These are phyloP conservation scores for Ctenicera cuprea DNA, from an alignment of 2,888 invertebrate genomes.

Conservation along the genomic window DNA sequence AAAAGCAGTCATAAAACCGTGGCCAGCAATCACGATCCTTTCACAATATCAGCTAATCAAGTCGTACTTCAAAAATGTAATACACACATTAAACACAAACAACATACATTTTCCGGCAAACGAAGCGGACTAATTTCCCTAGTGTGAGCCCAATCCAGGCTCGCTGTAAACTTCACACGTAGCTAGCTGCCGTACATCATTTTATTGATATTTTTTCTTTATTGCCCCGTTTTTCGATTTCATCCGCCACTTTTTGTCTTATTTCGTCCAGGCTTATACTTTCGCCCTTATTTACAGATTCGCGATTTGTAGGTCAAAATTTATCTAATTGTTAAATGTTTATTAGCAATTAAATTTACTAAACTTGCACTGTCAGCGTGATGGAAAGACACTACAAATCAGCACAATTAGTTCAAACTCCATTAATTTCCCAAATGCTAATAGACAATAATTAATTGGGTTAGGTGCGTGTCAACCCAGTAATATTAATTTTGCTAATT, in stretches of 20 bases:
- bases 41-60: conserved; percentile 45
- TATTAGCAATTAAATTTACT: conserved; percentile 40
- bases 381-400: conserved; percentile 47
- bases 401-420: conserved; percentile 40
- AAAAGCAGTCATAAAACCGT: conserved; percentile 19
- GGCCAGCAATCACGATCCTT: conserved; percentile 39
- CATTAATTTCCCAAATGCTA: conserved; percentile 50
- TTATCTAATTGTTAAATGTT: conserved; percentile 27
- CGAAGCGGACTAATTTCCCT: conserved; percentile 56
- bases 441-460: conserved; percentile 51
- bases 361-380: conserved; percentile 35
- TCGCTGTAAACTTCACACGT: conserved; percentile 54
- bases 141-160: conserved; percentile 52
- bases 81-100: conserved; percentile 52
- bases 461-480: conserved; percentile 49
- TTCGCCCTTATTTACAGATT: background rate
- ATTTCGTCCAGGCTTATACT: background rate
- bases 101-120: conserved; percentile 55
- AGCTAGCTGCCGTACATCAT: conserved; percentile 49
- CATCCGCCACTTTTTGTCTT: background rate
- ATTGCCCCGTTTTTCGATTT: conserved; percentile 3
- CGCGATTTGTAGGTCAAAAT: background rate
- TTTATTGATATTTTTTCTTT: conserved; percentile 23
- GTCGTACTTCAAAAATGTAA: conserved; percentile 52
- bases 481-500: conserved; percentile 54